These are phyloP conservation scores for Thera britannica DNA, from an alignment of 2,888 invertebrate species.

Conservation along the genomic window DNA sequence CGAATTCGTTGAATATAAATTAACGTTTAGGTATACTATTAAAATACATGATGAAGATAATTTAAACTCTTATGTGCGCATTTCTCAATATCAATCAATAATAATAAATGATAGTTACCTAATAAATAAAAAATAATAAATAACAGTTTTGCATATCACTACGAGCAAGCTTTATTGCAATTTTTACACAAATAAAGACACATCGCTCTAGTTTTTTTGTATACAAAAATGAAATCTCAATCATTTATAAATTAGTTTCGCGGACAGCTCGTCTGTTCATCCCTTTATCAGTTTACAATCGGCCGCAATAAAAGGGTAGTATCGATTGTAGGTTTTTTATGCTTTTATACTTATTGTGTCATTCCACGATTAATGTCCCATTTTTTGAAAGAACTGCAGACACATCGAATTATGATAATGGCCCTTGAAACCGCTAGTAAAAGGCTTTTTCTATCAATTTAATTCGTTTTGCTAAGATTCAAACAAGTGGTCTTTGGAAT, in stretches of 20 bases:
- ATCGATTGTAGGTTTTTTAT: constrained; percentile 72
- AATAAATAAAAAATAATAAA: no score
- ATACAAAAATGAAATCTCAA: constrained; percentile 78
- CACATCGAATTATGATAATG: constrained; percentile 60
- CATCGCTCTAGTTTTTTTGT: neutral
- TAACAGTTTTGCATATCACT: no score
- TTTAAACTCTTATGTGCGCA: neutral
- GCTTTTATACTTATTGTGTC: constrained; percentile 68
- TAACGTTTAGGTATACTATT: neutral
- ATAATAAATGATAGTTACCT: no score
- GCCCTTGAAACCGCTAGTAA: constrained; percentile 64
- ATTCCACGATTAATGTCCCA: constrained; percentile 68
- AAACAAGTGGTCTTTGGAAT: constrained; percentile 30
- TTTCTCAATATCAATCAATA: neutral
- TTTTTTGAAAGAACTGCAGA: constrained; percentile 54
- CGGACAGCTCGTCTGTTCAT: constrained; percentile 79
- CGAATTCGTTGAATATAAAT: constrained; percentile 3
- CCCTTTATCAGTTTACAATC: constrained; percentile 81
- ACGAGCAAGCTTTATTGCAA: neutral
- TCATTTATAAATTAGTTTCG: constrained; percentile 83
- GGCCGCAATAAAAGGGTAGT: constrained; percentile 80
- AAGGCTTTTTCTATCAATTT: constrained; percentile 31
- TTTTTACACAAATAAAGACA: neutral
- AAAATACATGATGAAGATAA: neutral
- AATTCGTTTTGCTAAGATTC: constrained; percentile 32